Evolutionary conservation across 2,113 vertebrate genomes (phyloP), one percentile per base, ranked within the genome.

Genomic region (Calcarius ornatus): DNA sequence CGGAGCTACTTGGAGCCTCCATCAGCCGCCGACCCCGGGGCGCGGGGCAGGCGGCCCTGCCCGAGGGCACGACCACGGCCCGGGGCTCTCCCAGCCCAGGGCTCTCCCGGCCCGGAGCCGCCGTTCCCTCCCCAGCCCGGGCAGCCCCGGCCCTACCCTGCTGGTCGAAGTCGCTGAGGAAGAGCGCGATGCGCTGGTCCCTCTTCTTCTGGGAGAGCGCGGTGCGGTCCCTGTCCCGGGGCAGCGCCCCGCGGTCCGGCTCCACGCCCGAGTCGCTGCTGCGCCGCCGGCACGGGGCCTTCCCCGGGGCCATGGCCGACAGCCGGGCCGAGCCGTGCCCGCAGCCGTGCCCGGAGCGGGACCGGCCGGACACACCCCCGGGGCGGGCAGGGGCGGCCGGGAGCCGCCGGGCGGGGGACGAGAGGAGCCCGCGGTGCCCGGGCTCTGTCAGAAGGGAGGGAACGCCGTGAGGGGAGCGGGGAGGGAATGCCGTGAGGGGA

Each of bases 151-250:
- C 38, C 97, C 48, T 85, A 98, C 98, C 98, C 95, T 98, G 98
- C 75, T 98, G 98, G 65, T 98, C 97, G 86, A 98, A 98, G 92
- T 98, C 98, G 10, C 98, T 97, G n/a, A 98, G 97, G 63, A 99
- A 98, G 3, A 99, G 97, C 1, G 93, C 28, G 33, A 98, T 94
- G 35, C 97, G 86, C 61, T 96, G 92, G 8, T 98, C 96, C 88
- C 65, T 83, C 65, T 92, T 95, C 75, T 90, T 89, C 82, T 88
- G 95, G 21, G 53, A 86, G 13, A 63, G 85, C 50, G 75, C 57
- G 57, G n/a, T 5, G 56, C 48, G 75, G 9, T 64, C 57, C 57
- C 35, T 21, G n/a, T 95, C 79, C 78, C 63, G 92, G n/a, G 43
- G 81, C 42, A 71, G 27, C 5, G 76, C 54, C 54, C 53, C 53